A percentile compares a stretch with the other conserved stretches of the same genome.
phyloP scores from a whole-genome alignment of 1,140 invertebrate species.

The Cydia strobilella region DNA sequence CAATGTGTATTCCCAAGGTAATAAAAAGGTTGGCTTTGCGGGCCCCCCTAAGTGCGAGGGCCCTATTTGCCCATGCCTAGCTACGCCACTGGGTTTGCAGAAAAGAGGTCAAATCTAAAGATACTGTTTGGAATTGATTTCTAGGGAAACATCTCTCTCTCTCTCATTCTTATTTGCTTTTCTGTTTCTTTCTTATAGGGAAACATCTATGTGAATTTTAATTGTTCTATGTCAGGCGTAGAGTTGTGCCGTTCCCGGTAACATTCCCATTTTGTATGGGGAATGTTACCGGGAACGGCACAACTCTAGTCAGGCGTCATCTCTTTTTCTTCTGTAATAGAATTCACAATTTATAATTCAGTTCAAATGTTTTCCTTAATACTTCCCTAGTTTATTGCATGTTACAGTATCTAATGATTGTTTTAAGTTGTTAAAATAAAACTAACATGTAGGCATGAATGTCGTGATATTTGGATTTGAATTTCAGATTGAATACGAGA shows the following conservation, averaged over 20 bases:
- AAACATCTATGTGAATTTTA: background rate
- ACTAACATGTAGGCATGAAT: constrained; percentile 26
- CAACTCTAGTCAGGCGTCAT: too few species aligned
- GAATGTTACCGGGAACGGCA: too few species aligned
- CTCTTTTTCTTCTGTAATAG: background rate
- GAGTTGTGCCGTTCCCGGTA: too few species aligned
- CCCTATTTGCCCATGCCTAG: too few species aligned
- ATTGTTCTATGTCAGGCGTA: too few species aligned
- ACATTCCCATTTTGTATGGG: too few species aligned
- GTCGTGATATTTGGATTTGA: constrained; percentile 43
- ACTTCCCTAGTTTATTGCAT: constrained; percentile 1
- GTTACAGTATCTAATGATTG: constrained; percentile 38
- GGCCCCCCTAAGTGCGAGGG: too few species aligned
- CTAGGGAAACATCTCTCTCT: background rate
- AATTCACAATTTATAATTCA: background rate
- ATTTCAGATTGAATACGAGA: constrained; percentile 32
- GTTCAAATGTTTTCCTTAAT: background rate
- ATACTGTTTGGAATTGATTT: background rate
- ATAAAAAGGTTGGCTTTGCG: too few species aligned
- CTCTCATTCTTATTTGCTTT: too few species aligned
- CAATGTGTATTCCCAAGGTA: too few species aligned
- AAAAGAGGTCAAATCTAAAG: background rate
- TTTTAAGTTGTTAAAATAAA: constrained; percentile 28
- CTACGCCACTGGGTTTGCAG: too few species aligned
- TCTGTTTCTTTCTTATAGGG: background rate